Evolutionary conservation across 2,797 vertebrate genomes (phyloP).

Genomic region (Petrocephalus sullivani): DNA sequence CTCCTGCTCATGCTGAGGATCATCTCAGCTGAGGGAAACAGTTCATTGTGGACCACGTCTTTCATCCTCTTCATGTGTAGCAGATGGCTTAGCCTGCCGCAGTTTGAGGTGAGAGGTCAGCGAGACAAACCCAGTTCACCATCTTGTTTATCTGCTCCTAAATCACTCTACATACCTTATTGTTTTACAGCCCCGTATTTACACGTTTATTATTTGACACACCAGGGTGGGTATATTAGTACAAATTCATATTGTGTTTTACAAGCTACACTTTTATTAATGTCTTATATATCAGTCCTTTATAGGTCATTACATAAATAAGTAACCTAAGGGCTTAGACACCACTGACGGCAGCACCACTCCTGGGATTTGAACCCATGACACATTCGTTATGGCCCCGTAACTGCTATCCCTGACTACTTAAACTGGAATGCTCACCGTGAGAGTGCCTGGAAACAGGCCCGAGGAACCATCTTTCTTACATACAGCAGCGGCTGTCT

Average conservation of each 20-base stretch:
- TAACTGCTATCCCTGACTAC: neutral
- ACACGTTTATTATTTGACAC: neutral
- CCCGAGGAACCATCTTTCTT: slow-evolving; percentile 45
- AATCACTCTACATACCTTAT: neutral
- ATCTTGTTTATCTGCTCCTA: neutral
- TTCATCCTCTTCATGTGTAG: slow-evolving; percentile 52
- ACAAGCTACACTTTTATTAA: slow-evolving; percentile 7
- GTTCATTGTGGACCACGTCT: slow-evolving; percentile 52
- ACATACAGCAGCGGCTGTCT: slow-evolving; percentile 59
- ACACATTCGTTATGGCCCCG: neutral
- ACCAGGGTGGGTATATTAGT: neutral
- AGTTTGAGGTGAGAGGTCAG: neutral
- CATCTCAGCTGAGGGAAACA: slow-evolving; percentile 75
- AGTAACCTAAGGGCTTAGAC: neutral
- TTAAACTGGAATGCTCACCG: slow-evolving; percentile 51
- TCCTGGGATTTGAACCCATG: neutral
- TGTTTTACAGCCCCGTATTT: neutral
- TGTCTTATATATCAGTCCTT: neutral
- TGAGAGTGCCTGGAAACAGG: slow-evolving; percentile 66
- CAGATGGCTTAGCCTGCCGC: slow-evolving; percentile 61
- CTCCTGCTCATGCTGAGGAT: slow-evolving; percentile 58
- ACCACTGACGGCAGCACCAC: neutral
- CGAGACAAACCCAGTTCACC: neutral
- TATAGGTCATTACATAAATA: neutral
- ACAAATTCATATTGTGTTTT: neutral